These are phyloP conservation scores for Novumbra hubbsi DNA, from an alignment of 2,797 vertebrate species.

Conservation along the genomic window DNA sequence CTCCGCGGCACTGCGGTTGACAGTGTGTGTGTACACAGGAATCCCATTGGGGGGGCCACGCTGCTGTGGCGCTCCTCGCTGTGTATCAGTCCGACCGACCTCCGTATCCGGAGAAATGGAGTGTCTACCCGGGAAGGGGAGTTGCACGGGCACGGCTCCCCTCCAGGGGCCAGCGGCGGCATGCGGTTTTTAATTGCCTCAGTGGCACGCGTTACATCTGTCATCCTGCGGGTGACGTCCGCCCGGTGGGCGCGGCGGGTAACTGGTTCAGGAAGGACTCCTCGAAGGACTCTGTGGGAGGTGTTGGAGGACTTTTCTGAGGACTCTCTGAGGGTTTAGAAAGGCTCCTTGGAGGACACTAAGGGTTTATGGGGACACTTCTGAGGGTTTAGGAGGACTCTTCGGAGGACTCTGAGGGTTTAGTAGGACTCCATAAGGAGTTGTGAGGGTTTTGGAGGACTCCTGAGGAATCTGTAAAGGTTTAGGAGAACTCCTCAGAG, in stretches of 20 bases:
- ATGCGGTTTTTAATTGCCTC: not conserved
- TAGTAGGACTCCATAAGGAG: no score
- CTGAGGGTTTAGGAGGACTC: no score
- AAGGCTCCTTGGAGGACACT: no score
- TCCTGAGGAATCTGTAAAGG: no score
- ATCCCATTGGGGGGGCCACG: not conserved
- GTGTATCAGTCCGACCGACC: not conserved
- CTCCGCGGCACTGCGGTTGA: not conserved
- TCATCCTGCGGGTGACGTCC: not conserved
- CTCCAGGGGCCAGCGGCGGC: not conserved
- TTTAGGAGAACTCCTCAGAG: no score
- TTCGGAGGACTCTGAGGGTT: no score
- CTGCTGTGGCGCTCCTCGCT: not conserved
- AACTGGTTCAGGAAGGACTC: not conserved
- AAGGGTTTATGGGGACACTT: no score
- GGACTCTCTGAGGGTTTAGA: no score
- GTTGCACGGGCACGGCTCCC: not conserved
- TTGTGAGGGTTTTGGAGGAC: no score
- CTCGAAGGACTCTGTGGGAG: not conserved
- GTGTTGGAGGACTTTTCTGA: not conserved
- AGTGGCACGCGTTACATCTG: not conserved
- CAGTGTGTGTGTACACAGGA: not conserved
- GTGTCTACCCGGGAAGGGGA: not conserved
- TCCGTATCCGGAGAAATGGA: not conserved
- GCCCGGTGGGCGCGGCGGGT: not conserved